Evolutionary conservation across 2,888 invertebrate species (phyloP), one percentile per base, ranked within the genome.

Genomic region (Yponomeuta malinellus): DNA sequence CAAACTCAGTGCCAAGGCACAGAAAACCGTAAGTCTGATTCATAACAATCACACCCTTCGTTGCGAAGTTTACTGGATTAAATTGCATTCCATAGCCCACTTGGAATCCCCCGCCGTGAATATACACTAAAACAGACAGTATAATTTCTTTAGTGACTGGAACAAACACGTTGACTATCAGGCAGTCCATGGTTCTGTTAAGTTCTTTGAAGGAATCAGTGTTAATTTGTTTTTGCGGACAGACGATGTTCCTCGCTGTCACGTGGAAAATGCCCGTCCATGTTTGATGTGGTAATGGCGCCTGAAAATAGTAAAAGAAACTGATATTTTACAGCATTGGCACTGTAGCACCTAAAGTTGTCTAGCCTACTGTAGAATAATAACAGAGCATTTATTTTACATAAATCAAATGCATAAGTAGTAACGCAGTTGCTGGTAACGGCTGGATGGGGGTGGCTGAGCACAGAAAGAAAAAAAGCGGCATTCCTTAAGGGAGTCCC

Each of bases 251-350:
- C 48, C 65, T 69, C 48, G 68, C 31, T 9, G 69, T 72, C 9
- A 72, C 73, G 33, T 73, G 70, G 23, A 73, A 72, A 2, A 69
- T 66, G 15, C 70, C 71, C 15, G 37, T 10, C 72, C 73, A 72
- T 12, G 43, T 63, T 68, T 71, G 71, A 10, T 69, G 67, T 31
- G 71, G 71, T 23, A 71, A 66, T 5, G 73, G 73, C 2, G 68
- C 73, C 72, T 73, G 71, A 2, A 37, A 67, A 10, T 31, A 31
- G n/a, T 63, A 15, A 63, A 63, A 63, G 3, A 63, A n/a, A 63
- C 4, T 6, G 63, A n/a, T 15, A 23, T 3, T 63, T 23, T 63
- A n/a, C 63, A 43, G 5, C 23, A 63, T 23, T n/a, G 15, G 15
- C 63, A 15, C 63, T 63, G 23, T 63, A 15, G 8, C 3, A 15